phyloP scores from a whole-genome alignment of 2,888 invertebrate genomes.

The Ophioninae sp. region DNA sequence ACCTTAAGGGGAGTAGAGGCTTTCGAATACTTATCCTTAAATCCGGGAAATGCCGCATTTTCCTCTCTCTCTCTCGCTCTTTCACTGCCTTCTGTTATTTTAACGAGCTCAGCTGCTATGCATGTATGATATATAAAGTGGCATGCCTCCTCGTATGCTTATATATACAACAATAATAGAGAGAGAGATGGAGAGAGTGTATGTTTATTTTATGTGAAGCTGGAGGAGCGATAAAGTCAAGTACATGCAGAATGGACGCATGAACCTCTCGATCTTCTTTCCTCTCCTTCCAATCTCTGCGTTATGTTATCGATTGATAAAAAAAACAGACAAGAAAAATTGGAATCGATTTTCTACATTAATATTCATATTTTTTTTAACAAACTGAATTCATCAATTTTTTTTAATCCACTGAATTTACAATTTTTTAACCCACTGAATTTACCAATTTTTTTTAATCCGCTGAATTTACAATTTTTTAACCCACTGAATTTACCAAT shows the following conservation, averaged over 20 bases:
- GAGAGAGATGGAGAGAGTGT: conserved; percentile 38
- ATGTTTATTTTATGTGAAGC: conserved; percentile 59
- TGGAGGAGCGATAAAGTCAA: conserved; percentile 59
- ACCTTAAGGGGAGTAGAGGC: conserved; percentile 16
- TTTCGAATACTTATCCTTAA: conserved; percentile 55
- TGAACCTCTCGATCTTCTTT: conserved; percentile 31
- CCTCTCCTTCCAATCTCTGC: conserved; percentile 28
- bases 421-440: no score
- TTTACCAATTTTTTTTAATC: no score
- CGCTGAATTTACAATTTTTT: no score
- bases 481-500: no score
- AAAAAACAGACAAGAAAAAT: neutral
- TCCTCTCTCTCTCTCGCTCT: conserved; percentile 30
- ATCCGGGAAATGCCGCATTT: conserved; percentile 55
- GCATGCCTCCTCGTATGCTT: conserved; percentile 35
- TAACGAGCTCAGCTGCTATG: conserved; percentile 59
- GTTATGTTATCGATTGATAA: conserved; percentile 11
- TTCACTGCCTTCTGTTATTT: conserved; percentile 53
- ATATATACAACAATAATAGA: conserved; percentile 49
- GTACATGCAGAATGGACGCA: conserved; percentile 32
- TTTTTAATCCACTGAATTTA: no score
- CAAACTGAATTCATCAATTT: no score
- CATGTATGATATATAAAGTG: conserved; percentile 43
- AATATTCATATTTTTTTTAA: neutral
- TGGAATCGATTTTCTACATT: conserved; percentile 11